Conservation (phyloP, 1,140 invertebrate species). For the Euborellia annulipes region DNA sequence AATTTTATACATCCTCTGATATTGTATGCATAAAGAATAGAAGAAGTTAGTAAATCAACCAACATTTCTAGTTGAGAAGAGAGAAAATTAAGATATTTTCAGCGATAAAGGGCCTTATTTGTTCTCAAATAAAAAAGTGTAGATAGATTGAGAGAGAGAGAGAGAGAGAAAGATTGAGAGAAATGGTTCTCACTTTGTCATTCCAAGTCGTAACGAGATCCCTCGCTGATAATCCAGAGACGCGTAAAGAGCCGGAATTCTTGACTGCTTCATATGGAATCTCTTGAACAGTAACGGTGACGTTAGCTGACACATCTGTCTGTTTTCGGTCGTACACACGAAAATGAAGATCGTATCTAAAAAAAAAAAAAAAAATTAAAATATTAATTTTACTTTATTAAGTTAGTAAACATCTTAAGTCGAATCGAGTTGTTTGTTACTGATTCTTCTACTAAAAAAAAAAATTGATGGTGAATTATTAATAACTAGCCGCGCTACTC, state of each 20-base stretch:
- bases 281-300: conserved; percentile 42
- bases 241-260: conserved; percentile 47
- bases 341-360: conserved; percentile 38
- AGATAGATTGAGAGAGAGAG: too few species aligned
- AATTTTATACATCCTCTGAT: too few species aligned
- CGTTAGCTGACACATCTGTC: conserved; percentile 37
- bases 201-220: conserved; percentile 46
- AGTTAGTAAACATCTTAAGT: too few species aligned
- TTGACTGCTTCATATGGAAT: conserved; percentile 46
- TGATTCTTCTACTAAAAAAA: too few species aligned
- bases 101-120: neutral
- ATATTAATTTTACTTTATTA: too few species aligned
- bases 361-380: conserved; percentile 6
- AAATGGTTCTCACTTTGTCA: conserved; percentile 22
- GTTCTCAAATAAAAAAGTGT: neutral
- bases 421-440: too few species aligned
- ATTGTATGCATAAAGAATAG: too few species aligned
- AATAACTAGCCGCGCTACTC: too few species aligned
- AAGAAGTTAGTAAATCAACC: too few species aligned
- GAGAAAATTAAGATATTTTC: neutral
- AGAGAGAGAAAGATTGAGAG: too few species aligned
- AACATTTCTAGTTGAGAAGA: too few species aligned
- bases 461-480: too few species aligned
- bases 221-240: conserved; percentile 44
- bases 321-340: conserved; percentile 44